Percentiles rank a stretch among this genome's conserved stretches.
Evolutionary conservation across 2,888 invertebrate species (phyloP).

Genomic region (Drosophila prostipennis): DNA sequence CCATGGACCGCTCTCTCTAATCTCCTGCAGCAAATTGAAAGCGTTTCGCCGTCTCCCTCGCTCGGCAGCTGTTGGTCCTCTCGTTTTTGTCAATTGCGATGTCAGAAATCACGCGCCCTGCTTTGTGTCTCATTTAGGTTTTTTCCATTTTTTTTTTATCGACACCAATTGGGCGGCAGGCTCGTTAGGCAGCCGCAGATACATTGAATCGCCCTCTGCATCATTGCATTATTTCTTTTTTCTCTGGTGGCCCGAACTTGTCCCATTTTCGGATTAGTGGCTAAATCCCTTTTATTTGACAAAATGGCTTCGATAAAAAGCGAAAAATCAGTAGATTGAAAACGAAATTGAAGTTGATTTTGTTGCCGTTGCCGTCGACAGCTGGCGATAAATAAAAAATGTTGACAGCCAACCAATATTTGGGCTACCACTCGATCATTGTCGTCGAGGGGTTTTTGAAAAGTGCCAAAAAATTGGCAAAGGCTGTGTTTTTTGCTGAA

Average conservation of each 20-base stretch:
- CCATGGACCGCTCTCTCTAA: slow-evolving; percentile 38
- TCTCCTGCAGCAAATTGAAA: slow-evolving; percentile 63
- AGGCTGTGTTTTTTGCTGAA: not conserved
- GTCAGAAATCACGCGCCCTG: slow-evolving; percentile 71
- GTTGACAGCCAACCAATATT: slow-evolving; percentile 17
- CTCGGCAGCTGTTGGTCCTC: slow-evolving; percentile 65
- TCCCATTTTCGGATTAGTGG: slow-evolving; percentile 73
- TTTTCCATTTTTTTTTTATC: slow-evolving; percentile 48
- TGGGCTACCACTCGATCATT: slow-evolving; percentile 41
- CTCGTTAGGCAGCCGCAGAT: slow-evolving; percentile 55
- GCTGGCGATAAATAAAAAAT: slow-evolving; percentile 55
- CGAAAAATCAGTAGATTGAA: slow-evolving; percentile 32
- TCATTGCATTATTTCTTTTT: slow-evolving; percentile 16
- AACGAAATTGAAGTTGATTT: slow-evolving; percentile 71
- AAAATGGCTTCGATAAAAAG: slow-evolving; percentile 75
- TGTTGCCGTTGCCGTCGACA: slow-evolving; percentile 58
- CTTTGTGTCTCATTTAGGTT: slow-evolving; percentile 31
- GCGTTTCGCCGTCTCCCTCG: slow-evolving; percentile 49
- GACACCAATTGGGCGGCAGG: slow-evolving; percentile 50
- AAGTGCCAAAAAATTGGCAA: not conserved
- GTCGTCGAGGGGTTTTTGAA: slow-evolving; percentile 13
- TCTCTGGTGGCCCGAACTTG: slow-evolving; percentile 25
- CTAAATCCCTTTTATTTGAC: slow-evolving; percentile 75
- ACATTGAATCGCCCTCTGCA: slow-evolving; percentile 13
- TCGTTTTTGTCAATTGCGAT: slow-evolving; percentile 73